Evolutionary conservation across 2,888 invertebrate species (phyloP).

Genomic region (Diadromus collaris): DNA sequence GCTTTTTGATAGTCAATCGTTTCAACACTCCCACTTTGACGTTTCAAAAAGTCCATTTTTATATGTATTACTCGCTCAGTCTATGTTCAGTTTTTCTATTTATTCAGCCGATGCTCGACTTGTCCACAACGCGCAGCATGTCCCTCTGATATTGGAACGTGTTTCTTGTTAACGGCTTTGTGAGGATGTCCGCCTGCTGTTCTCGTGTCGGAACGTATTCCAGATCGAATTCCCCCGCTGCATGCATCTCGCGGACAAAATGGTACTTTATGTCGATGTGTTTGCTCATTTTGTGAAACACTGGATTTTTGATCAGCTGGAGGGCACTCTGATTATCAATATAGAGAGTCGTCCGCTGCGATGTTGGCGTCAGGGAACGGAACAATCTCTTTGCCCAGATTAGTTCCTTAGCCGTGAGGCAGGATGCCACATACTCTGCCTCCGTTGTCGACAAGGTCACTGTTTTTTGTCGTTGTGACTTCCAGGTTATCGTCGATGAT

Average conservation of each 20-base stretch:
- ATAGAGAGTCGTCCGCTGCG: slow-evolving; percentile 14
- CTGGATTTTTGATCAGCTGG: slow-evolving; percentile 26
- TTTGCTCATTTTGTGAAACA: slow-evolving; percentile 35
- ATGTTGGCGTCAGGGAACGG: slow-evolving; percentile 11
- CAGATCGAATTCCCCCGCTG: slow-evolving; percentile 13
- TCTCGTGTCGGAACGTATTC: slow-evolving; percentile 27
- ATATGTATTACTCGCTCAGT: neutral
- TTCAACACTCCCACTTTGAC: slow-evolving; percentile 50
- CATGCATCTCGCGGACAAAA: slow-evolving; percentile 34
- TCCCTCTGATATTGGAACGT: slow-evolving; percentile 33
- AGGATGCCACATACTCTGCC: slow-evolving; percentile 8
- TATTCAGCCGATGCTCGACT: too few species aligned
- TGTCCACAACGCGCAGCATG: slow-evolving; percentile 19
- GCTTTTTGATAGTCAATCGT: too few species aligned
- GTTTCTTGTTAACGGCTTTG: slow-evolving; percentile 27
- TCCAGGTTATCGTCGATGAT: slow-evolving; percentile 15
- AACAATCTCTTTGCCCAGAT: slow-evolving; percentile 15
- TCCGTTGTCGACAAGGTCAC: slow-evolving; percentile 19
- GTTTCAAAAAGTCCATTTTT: slow-evolving; percentile 32
- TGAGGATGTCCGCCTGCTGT: slow-evolving; percentile 33
- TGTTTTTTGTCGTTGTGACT: neutral
- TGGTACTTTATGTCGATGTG: slow-evolving; percentile 37
- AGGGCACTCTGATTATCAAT: slow-evolving; percentile 42
- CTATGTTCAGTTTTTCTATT: neutral
- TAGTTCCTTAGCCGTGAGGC: neutral